Evolutionary conservation across 2,797 vertebrate species (phyloP), one percentile per base, ranked within the genome.

Genomic region (Sebastes jordani): DNA sequence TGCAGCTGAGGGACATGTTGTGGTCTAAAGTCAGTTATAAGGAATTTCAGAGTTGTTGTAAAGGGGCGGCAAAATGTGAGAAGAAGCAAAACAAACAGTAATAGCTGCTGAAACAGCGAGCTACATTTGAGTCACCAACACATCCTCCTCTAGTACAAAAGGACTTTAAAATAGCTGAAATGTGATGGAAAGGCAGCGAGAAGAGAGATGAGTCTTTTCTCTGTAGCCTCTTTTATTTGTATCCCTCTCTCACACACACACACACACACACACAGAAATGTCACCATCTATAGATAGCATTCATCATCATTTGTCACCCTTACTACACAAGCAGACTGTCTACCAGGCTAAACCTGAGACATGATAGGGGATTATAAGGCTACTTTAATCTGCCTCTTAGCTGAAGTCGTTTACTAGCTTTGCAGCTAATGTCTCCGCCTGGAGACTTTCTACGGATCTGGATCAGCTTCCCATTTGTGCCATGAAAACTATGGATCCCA

Each of bases 361-460:
- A 74, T 89, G 81, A 92, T 66, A 71, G 30, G 70, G 81, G 88
- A 90, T 91, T 92, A 84, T 80, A 85, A 78, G 1, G 67, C 58
- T 71, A 60, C 71, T 89, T 75, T 89, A 90, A 91, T 89, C 89
- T 83, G 55, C 73, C 78, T 30, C 80, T 88, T 84, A 85, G 60
- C 70, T 84, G 23, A 52, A 64, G 71, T 58, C 55, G 52, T 66
- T 74, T 46, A 75, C 61, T 73, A 29, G 34, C 25, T 69, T 61
- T 34, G 27, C 13, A 64, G 65, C n/a, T 62, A 61, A 68, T 30
- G 56, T 49, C 46, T 65, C 32, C 7, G 5, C 23, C 4, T 65
- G 29, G 8, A 56, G 42, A 68, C 49, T 76, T 86, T 38, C 38
- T 64, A 14, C 6, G 20, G 7, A 69, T 67, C 74, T 65, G 70